phyloP scores from a whole-genome alignment of 2,797 vertebrate species.

The Chiroxiphia lanceolata region DNA sequence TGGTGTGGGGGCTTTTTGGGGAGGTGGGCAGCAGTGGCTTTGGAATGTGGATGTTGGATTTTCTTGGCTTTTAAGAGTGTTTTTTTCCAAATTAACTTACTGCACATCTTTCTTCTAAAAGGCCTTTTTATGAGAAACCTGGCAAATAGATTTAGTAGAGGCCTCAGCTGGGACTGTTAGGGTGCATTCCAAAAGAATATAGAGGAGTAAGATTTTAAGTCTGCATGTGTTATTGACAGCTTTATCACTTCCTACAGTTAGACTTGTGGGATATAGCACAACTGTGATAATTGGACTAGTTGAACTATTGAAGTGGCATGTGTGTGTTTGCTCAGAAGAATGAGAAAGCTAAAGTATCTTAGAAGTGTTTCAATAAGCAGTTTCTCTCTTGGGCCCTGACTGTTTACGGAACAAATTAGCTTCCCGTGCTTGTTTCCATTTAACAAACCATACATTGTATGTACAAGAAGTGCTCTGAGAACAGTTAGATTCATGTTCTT shows the following conservation, averaged over 20 bases:
- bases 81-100: neutral
- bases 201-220: neutral
- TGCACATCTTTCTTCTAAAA: neutral
- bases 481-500: neutral
- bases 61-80: neutral
- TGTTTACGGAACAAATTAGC: conserved; percentile 22
- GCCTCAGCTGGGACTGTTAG: neutral
- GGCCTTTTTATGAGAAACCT: neutral
- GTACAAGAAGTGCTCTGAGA: neutral
- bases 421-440: neutral
- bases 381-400: neutral
- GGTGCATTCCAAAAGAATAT: neutral
- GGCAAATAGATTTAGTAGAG: neutral
- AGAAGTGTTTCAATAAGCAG: neutral
- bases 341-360: neutral
- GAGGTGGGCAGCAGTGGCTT: neutral
- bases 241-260: neutral
- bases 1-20: rapidly evolving
- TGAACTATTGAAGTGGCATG: neutral
- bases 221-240: neutral
- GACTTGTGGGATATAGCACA: neutral
- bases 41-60: neutral
- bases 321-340: neutral
- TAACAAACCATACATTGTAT: neutral
- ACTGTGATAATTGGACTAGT: neutral